These are phyloP conservation scores for Drosophila cognata DNA, from an alignment of 2,888 invertebrate species.

Conservation along the genomic window DNA sequence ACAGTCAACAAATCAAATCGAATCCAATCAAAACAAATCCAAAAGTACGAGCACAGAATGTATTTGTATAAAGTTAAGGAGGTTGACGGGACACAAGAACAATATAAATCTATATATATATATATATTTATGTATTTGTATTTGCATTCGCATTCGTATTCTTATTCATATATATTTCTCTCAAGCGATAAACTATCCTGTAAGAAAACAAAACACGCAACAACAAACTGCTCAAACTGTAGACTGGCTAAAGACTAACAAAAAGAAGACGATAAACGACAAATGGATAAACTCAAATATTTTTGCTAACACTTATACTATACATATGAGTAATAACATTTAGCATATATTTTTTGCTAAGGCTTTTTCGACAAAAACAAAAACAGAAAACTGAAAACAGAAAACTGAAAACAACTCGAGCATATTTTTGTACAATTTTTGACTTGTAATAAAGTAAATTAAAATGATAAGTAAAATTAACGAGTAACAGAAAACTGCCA, in stretches of 20 bases:
- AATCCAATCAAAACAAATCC: constrained; percentile 17
- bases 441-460: constrained; percentile 5
- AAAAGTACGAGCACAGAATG: constrained; percentile 14
- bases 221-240: constrained; percentile 66
- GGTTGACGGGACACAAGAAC: constrained; percentile 81
- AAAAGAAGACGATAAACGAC: constrained; percentile 17
- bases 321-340: constrained; percentile 35
- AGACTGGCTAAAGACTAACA: constrained; percentile 73
- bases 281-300: constrained; percentile 46
- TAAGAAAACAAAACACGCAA: constrained; percentile 37
- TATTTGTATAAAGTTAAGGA: constrained; percentile 50
- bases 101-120: constrained; percentile 63
- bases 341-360: constrained; percentile 49
- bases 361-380: constrained; percentile 34
- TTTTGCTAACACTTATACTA: constrained; percentile 61
- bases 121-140: constrained; percentile 34
- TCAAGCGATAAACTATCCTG: constrained; percentile 42
- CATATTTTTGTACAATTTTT: constrained; percentile 54
- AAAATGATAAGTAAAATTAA: constrained; percentile 26
- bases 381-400: constrained; percentile 14
- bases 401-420: constrained; percentile 3
- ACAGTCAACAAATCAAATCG: constrained; percentile 59
- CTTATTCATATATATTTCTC: constrained; percentile 33
- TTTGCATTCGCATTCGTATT: constrained; percentile 31
- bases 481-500: constrained; percentile 54